Evolutionary conservation across 2,113 vertebrate genomes (phyloP).

Genomic region (Megaceryle torquata): DNA sequence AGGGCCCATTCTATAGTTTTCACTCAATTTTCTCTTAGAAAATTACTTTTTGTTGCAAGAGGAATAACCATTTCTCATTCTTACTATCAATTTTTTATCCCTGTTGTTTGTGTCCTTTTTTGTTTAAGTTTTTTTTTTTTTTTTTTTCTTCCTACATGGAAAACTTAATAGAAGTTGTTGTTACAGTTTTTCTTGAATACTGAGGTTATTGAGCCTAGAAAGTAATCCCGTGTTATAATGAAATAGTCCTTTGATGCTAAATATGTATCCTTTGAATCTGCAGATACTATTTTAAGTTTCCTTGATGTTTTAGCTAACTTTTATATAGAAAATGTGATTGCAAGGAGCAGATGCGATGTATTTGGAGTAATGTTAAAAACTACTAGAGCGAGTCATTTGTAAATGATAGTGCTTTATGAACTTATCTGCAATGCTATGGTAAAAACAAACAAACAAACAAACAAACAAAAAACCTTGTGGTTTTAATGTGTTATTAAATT

Average conservation of each 20-base stretch:
- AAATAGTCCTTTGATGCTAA: constrained; percentile 17
- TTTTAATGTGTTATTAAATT: constrained; percentile 42
- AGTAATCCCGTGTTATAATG: background rate
- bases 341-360: background rate
- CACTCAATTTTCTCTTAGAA: background rate
- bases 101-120: background rate
- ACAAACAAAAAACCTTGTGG: background rate
- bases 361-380: constrained; percentile 25
- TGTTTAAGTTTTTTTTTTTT: background rate
- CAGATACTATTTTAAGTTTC: background rate
- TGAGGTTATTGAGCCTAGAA: constrained; percentile 13
- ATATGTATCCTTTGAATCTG: constrained; percentile 16
- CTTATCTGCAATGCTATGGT: constrained; percentile 29
- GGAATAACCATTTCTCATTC: background rate
- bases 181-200: constrained; percentile 37
- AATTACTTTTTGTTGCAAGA: background rate
- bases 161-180: background rate
- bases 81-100: background rate
- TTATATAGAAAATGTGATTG: constrained; percentile 17
- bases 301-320: constrained; percentile 23
- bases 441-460: background rate
- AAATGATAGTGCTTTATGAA: constrained; percentile 9
- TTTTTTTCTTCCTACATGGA: background rate
- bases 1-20: background rate
- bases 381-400: background rate